Evolutionary conservation across 2,888 invertebrate genomes (phyloP).

Genomic region (Holacanthella duospinosa): DNA sequence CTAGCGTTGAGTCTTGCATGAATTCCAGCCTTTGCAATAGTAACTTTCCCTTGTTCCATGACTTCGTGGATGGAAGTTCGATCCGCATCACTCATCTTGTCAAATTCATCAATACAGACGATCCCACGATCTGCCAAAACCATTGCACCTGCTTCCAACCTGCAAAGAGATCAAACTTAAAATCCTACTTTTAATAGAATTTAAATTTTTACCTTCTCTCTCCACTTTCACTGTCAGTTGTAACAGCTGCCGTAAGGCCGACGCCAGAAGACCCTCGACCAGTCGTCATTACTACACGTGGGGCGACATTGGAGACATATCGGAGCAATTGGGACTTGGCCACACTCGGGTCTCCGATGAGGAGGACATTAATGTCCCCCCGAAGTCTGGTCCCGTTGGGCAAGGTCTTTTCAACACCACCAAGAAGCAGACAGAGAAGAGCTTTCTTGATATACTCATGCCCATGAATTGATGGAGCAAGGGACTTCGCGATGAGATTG

Average conservation of each 20-base stretch:
- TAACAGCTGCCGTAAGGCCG: slow-evolving; percentile 96
- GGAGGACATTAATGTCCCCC: slow-evolving; percentile 78
- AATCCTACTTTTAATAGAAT: neutral
- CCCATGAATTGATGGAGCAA: slow-evolving; percentile 97
- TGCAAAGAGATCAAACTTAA: slow-evolving; percentile 36
- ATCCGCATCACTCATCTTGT: slow-evolving; percentile 98
- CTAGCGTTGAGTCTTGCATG: slow-evolving; percentile 95
- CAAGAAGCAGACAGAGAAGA: slow-evolving; percentile 81
- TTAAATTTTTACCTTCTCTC: slow-evolving; percentile 49
- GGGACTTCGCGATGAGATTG: slow-evolving; percentile 73
- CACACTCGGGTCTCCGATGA: slow-evolving; percentile 98
- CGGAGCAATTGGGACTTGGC: slow-evolving; percentile 93
- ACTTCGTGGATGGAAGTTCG: slow-evolving; percentile 99
- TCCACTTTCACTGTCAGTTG: slow-evolving; percentile 87
- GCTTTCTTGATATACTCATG: slow-evolving; percentile 94
- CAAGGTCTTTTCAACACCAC: slow-evolving; percentile 88
- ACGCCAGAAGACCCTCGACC: slow-evolving; percentile 97
- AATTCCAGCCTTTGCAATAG: slow-evolving; percentile 95
- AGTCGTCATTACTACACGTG: slow-evolving; percentile 91
- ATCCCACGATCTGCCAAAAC: slow-evolving; percentile 97
- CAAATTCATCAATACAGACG: slow-evolving; percentile 95
- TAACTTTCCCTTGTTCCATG: slow-evolving; percentile 96
- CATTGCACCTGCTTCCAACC: slow-evolving; percentile 97
- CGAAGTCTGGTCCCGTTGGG: slow-evolving; percentile 83
- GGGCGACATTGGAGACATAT: slow-evolving; percentile 88